These are phyloP conservation scores for Pavo muticus DNA, from an alignment of 2,113 vertebrate genomes.

Conservation along the genomic window DNA sequence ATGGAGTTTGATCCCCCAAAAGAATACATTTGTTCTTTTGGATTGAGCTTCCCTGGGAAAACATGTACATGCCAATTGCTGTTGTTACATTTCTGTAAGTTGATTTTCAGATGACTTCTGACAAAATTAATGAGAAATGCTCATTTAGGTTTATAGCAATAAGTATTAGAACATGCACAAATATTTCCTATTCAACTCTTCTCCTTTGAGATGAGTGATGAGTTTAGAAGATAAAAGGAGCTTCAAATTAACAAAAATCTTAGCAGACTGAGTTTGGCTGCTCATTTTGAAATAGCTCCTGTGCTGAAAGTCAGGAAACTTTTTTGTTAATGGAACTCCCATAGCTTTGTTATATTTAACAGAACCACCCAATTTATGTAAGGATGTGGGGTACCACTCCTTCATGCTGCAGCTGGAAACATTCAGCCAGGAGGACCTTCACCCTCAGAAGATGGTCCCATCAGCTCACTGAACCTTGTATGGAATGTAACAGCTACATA, in stretches of 20 bases:
- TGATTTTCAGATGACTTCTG: not conserved
- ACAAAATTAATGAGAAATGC: not conserved
- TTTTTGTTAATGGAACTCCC: not conserved
- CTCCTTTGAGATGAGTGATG: not conserved
- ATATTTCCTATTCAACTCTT: not conserved
- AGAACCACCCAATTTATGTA: not conserved
- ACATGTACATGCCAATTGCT: not conserved
- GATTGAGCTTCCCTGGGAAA: not conserved
- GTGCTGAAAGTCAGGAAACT: not conserved
- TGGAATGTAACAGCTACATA: not conserved
- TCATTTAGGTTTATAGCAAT: not conserved
- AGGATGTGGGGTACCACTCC: not conserved
- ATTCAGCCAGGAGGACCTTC: conserved; percentile 5
- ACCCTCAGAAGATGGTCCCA: fast-evolving
- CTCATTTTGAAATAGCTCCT: not conserved
- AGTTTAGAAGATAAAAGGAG: not conserved
- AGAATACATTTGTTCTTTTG: not conserved
- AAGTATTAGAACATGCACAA: not conserved
- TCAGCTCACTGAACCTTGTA: not conserved
- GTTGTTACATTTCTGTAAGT: not conserved
- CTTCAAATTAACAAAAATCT: conserved; percentile 9
- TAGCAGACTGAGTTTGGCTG: not conserved
- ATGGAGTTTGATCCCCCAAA: not conserved
- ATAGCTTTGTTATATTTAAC: conserved; percentile 12
- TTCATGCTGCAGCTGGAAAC: not conserved